Base-by-base conservation (phyloP, 30 jellyfish, hydroid and myxozoan genomes). In the Rhopilema esculentum region DNA sequence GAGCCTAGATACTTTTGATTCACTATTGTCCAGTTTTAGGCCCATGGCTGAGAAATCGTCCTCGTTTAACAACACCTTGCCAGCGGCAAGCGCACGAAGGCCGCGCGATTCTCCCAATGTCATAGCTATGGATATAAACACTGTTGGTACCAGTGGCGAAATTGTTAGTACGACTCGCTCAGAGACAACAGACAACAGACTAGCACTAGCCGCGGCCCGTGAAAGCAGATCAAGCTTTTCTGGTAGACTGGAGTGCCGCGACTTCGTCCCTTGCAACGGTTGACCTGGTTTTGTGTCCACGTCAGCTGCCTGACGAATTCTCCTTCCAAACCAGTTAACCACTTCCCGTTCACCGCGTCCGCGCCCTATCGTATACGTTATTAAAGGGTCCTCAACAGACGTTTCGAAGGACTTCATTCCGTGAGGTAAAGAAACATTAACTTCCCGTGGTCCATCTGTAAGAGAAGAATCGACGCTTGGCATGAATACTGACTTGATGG, bases 321-420 rank as follows among this genome's bases (percentile, higher is more conserved):
- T 64, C 24, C 90, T 71, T 2, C 96, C 96, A 65, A 88, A 88
- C 96, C 91, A 88, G 67, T 72, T 76, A 69, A 80, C 90, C 21
- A 88, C 88, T 27, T 88, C 96, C 17, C 88, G 80, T n/a, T 88
- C 96, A 22, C 91, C 96, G 9, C 92, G 96, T 61, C 96, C 88
- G 66, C 84, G 79, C 18, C 96, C 96, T 25, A 88, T 79, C 18
- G 79, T 72, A 70, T 88, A 88, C 8, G 91, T 79, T 27, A 88
- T 64, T 16, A 72, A 49, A n/a, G 92, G 96, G 30, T 88, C 92
- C 62, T 74, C 69, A 8, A 64, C 64, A 18, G 69, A 28, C 0
- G 69, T 64, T 29, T 4, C 67, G 68, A 57, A 84, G 17, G 92
- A 9, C 29, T 22, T 66, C 62, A 49, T 21, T 7, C 52, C 66